A percentile compares a stretch with the other conserved stretches of the same genome.
phyloP scores from a whole-genome alignment of 2,113 vertebrate species.

The Craseonycteris thonglongyai region DNA sequence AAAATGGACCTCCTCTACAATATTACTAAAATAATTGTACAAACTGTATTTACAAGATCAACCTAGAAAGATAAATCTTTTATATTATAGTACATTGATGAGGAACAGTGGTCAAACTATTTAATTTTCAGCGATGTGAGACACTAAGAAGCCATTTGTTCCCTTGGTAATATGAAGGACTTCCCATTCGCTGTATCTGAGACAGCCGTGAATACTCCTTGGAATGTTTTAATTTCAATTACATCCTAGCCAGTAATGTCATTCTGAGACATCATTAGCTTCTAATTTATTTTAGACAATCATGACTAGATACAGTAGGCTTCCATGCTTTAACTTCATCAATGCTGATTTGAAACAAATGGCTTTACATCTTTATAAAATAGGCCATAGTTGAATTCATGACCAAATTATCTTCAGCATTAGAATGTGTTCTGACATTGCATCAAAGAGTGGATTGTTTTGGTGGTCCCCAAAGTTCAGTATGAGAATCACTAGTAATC shows the following conservation, averaged over 20 bases:
- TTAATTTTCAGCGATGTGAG: constrained; percentile 16
- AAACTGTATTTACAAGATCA: not conserved
- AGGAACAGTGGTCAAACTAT: not conserved
- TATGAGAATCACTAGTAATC: not conserved
- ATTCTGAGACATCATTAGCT: not conserved
- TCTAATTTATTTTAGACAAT: not conserved
- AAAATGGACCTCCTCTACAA: not conserved
- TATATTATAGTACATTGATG: not conserved
- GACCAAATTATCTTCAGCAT: constrained; percentile 47
- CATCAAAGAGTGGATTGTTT: constrained; percentile 52
- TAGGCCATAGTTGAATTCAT: constrained; percentile 3
- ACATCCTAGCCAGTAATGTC: not conserved
- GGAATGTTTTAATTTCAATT: constrained; percentile 29
- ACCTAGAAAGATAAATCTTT: not conserved
- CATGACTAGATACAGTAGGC: not conserved
- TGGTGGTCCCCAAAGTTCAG: not conserved
- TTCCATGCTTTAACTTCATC: not conserved
- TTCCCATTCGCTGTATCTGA: not conserved
- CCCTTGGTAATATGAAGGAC: not conserved
- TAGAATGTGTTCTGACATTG: constrained; percentile 24
- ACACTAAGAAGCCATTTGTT: not conserved
- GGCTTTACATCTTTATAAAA: constrained; percentile 10
- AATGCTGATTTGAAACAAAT: not conserved
- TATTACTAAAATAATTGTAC: constrained; percentile 8
- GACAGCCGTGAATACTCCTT: not conserved